Conservation (phyloP, 2,113 vertebrate genomes). For the Brachionichthys hirsutus region DNA sequence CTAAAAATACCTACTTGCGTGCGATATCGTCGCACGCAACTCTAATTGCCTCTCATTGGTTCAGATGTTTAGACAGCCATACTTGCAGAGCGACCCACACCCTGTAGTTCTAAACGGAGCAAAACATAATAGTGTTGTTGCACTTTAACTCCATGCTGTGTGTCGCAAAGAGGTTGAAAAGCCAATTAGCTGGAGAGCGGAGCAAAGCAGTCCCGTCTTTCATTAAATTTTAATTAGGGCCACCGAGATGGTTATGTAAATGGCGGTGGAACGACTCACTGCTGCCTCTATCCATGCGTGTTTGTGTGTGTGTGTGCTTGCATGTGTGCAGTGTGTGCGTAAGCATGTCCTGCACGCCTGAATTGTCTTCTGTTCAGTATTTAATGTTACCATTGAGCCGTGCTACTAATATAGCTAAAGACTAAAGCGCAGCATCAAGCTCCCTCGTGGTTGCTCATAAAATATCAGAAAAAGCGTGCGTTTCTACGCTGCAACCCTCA, state of each 20-base stretch:
- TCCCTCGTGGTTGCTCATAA: too few species aligned
- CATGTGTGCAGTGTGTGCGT: background rate
- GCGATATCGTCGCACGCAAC: too few species aligned
- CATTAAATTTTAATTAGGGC: constrained; percentile 31
- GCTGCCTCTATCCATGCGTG: background rate
- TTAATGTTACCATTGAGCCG: too few species aligned
- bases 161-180: constrained; percentile 33
- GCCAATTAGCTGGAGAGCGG: constrained; percentile 28
- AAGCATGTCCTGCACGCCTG: too few species aligned
- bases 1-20: too few species aligned
- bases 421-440: too few species aligned
- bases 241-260: constrained; percentile 23
- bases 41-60: too few species aligned
- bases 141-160: constrained; percentile 4
- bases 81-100: background rate
- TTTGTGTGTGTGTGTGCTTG: background rate
- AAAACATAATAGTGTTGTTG: background rate
- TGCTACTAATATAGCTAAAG: too few species aligned
- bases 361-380: too few species aligned
- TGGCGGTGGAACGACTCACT: background rate
- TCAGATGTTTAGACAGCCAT: too few species aligned
- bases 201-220: constrained; percentile 29
- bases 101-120: background rate
- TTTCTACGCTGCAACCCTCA: too few species aligned
- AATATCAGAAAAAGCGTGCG: too few species aligned